Evolutionary conservation across 2,113 vertebrate genomes (phyloP).

Genomic region (Campylomormyrus numenius): DNA sequence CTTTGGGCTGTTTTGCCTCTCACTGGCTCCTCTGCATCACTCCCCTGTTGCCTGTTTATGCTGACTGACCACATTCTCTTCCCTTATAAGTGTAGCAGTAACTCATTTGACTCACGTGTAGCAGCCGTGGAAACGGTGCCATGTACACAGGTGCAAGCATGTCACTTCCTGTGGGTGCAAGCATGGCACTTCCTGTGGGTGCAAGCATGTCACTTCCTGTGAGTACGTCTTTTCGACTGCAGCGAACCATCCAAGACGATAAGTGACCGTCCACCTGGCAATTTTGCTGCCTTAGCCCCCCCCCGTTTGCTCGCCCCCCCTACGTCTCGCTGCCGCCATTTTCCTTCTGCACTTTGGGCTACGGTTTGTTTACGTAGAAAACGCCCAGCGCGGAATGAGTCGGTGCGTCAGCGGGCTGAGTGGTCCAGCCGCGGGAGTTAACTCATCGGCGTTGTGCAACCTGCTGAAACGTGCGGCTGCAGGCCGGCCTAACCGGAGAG

Average conservation of each 20-base stretch:
- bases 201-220: neutral
- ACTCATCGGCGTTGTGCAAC: constrained; percentile 53
- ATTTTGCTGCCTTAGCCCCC: neutral
- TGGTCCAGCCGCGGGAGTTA: constrained; percentile 52
- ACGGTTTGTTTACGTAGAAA: constrained; percentile 24
- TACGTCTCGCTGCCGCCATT: neutral
- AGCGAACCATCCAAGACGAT: neutral
- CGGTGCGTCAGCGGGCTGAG: constrained; percentile 47
- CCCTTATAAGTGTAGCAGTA: neutral
- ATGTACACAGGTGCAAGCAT: neutral
- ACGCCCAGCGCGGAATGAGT: constrained; percentile 36
- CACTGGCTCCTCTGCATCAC: neutral
- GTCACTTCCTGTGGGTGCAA: neutral
- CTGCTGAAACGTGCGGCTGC: constrained; percentile 22
- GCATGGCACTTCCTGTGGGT: neutral
- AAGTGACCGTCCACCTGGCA: neutral
- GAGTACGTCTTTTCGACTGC: neutral
- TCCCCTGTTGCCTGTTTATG: neutral
- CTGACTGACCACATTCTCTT: neutral
- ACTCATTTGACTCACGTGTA: neutral
- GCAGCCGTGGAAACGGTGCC: neutral
- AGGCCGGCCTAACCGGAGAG: neutral
- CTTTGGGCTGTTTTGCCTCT: neutral
- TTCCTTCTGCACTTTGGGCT: neutral
- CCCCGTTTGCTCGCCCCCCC: neutral